Evolutionary conservation across 2,797 vertebrate genomes (phyloP), one percentile per base, ranked within the genome.

Genomic region (Gambusia yucatana): DNA sequence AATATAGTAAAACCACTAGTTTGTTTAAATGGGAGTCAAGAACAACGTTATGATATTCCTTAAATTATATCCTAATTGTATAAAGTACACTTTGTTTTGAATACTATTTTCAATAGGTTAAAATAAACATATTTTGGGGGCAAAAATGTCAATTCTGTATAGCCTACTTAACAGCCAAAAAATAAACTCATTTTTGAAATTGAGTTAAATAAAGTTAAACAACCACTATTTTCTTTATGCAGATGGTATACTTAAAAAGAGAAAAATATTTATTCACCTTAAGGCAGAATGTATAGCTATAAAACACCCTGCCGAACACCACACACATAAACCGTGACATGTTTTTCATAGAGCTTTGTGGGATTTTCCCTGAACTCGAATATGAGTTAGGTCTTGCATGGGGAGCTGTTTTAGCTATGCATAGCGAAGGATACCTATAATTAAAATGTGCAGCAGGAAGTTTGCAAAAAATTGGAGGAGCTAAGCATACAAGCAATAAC

Each of bases 391-490:
- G 86, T 84, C 90, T 91, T 90, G 89, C 74, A 91, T 46, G 82
- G 83, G 76, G 79, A 91, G 86, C 69, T 78, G 84, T 75, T 82
- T 81, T 81, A 87, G 79, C 78, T 77, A 72, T 85, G 84, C 80
- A 55, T 83, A 79, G 75, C 72, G 82, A 82, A 77, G 83, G 83
- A 83, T 78, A 91, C 84, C 87, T 95, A 84, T 94, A 91, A 95
- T 95, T 93, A 95, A 93, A 94, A 89, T 90, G 88, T 90, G 84
- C 87, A 88, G 83, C 84, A 91, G 84, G 87, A 94, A 91, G 92
- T 87, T 83, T 87, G 85, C 77, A 89, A 92, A 90, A 52, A 92
- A 90, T 91, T 88, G 87, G 77, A 91, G 87, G 88, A 92, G 82
- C 55, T 77, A 61, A 86, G 87, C 82, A 86, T 82, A 80, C 72